Evolutionary conservation across 1,140 invertebrate genomes (phyloP), one percentile per base, ranked within the genome.

Genomic region (Charaxes varanes): DNA sequence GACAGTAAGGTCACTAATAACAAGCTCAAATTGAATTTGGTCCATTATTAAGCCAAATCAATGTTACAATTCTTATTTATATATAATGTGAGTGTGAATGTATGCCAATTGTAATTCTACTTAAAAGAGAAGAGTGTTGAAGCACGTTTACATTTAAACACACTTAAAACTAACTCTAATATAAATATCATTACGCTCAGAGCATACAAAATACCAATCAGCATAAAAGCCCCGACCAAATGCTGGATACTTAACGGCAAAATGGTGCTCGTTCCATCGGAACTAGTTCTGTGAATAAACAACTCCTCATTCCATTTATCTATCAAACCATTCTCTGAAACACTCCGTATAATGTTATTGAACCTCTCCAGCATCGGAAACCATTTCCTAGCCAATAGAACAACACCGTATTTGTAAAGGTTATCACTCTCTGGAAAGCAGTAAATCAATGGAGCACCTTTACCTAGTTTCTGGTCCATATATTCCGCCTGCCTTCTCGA

Each of bases 241-340:
- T 85, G 81, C 28, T 71, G 65, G 23, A 77, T 67, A 21, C 71
- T 61, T 15, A 85, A 54, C 5, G 80, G 70, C 19, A 72, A 57
- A 45, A 83, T 74, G 23, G 61, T 55, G 34, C 51, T 69, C 6
- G 61, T 44, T 10, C 62, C 64, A 47, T 70, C 67, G 17, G 17
- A 23, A 7, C 50, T 53, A 5, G 26, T 53, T 6, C 41, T 61
- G 14, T 74, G 72, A 32, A 70, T 67, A 47, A 84, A 73, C 40
- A 85, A 45, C 48, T 85, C 84, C 18, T 71, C 60, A 43, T 74
- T 84, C 84, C 84, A 85, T 55, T 85, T 85, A 51, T 76, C 68
- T 52, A 85, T 84, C 27, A 85, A 55, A 14, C 84, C 84, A 38
- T 83, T 85, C 43, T 85, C 84, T 0, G 71, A 72, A 16, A 85